Percentiles rank a stretch among this genome's conserved stretches.
phyloP scores from a whole-genome alignment of 2,113 vertebrate species.

The Pitta sordida region DNA sequence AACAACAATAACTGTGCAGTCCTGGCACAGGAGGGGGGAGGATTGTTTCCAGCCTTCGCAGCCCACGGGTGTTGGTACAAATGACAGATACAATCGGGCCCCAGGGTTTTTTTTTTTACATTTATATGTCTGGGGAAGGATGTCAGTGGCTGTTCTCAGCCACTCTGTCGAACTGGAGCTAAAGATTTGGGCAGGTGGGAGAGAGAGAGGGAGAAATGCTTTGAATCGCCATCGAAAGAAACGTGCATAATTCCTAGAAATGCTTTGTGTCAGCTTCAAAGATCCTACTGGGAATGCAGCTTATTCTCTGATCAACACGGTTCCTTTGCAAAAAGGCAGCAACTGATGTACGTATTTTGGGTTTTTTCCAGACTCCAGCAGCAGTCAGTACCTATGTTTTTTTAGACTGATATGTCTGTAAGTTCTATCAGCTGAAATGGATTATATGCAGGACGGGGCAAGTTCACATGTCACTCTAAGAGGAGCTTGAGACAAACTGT shows the following conservation, averaged over 20 bases:
- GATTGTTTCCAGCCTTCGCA: not conserved
- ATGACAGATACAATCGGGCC: not conserved
- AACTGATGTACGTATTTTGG: not conserved
- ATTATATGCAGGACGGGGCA: not conserved
- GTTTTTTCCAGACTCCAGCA: not conserved
- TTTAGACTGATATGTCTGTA: not conserved
- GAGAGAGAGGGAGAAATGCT: not conserved
- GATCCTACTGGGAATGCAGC: slow-evolving; percentile 41
- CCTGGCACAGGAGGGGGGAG: slow-evolving; percentile 16
- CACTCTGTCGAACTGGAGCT: slow-evolving; percentile 8
- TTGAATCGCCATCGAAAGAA: slow-evolving; percentile 32
- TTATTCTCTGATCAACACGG: not conserved
- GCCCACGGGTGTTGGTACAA: not conserved
- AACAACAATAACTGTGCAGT: not conserved
- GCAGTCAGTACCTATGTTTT: not conserved
- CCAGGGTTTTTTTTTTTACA: not conserved
- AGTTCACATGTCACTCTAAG: not conserved
- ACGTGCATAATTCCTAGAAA: slow-evolving; percentile 55
- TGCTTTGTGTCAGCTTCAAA: slow-evolving; percentile 48
- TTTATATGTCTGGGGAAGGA: slow-evolving; percentile 17
- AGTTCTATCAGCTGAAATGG: not conserved
- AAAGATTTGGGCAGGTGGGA: slow-evolving; percentile 33
- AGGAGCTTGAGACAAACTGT: not conserved
- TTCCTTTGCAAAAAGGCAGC: slow-evolving; percentile 40
- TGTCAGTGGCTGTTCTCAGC: slow-evolving; percentile 34